These are phyloP conservation scores for Caenorhabditis sulstoni DNA, from an alignment of 2,888 invertebrate species.

Conservation along the genomic window DNA sequence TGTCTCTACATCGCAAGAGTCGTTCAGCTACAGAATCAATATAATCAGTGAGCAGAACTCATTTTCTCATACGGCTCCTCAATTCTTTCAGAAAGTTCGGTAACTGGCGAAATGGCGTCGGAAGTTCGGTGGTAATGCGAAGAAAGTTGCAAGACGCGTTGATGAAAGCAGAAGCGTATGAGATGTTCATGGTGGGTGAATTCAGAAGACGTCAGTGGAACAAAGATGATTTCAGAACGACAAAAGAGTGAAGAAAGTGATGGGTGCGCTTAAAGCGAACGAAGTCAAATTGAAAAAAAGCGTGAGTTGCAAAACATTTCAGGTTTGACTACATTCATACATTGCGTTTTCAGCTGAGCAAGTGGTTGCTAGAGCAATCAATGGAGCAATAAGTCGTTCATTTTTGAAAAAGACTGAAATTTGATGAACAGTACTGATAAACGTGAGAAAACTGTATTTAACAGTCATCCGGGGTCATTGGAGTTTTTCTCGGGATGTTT, in stretches of 20 bases:
- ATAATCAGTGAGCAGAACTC: not conserved
- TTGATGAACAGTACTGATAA: too few relatives aligned
- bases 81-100: too few relatives aligned
- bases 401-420: too few relatives aligned
- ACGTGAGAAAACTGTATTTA: too few relatives aligned
- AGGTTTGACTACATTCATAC: too few relatives aligned
- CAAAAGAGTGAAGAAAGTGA: not conserved
- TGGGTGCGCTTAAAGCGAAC: not conserved
- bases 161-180: not conserved
- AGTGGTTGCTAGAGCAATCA: too few relatives aligned
- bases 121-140: not conserved
- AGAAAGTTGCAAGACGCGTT: not conserved
- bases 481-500: too few relatives aligned
- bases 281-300: not conserved
- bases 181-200: not conserved
- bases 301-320: not conserved
- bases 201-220: too few relatives aligned
- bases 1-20: not conserved
- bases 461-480: too few relatives aligned
- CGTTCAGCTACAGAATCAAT: not conserved
- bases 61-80: too few relatives aligned
- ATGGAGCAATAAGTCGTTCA: too few relatives aligned
- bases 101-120: not conserved
- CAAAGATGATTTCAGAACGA: not conserved
- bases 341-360: too few relatives aligned